Percentiles rank a stretch among this genome's conserved stretches.
Evolutionary conservation across 2,888 invertebrate species (phyloP).

Genomic region (Palloptera scutellata): DNA sequence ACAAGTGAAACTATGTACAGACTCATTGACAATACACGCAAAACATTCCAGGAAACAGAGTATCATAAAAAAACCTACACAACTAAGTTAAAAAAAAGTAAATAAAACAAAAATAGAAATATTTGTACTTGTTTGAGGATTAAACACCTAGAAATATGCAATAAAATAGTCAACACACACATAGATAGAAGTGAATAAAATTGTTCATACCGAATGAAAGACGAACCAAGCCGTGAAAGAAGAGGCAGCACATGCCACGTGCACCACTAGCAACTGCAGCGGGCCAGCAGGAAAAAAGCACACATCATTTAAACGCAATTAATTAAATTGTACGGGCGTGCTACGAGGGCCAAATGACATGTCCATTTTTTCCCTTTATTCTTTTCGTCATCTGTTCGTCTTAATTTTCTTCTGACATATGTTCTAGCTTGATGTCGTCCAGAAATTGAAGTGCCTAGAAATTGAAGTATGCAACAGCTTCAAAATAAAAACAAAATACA

Average conservation of each 20-base stretch:
- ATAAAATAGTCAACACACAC: not conserved
- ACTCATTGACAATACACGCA: not conserved
- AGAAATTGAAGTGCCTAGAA: not conserved
- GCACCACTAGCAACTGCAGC: too few species aligned
- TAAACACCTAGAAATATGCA: conserved; percentile 11
- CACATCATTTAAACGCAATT: conserved; percentile 56
- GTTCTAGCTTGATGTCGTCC: not conserved
- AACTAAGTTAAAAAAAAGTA: too few species aligned
- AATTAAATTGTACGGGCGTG: conserved; percentile 52
- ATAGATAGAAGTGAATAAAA: not conserved
- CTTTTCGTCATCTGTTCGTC: not conserved
- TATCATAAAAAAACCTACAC: too few species aligned
- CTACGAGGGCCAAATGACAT: conserved; percentile 17
- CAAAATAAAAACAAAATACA: not conserved
- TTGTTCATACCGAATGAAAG: not conserved
- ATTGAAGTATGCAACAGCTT: not conserved
- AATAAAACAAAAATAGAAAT: too few species aligned
- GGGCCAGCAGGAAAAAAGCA: conserved; percentile 45
- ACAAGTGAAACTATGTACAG: not conserved
- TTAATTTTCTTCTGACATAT: not conserved
- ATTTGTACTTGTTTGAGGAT: not conserved
- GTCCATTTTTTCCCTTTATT: not conserved
- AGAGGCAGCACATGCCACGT: not conserved
- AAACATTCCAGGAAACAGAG: too few species aligned
- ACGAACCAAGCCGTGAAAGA: too few species aligned